Evolutionary conservation across 2,888 invertebrate species (phyloP).

Genomic region (Leptothorax acervorum): DNA sequence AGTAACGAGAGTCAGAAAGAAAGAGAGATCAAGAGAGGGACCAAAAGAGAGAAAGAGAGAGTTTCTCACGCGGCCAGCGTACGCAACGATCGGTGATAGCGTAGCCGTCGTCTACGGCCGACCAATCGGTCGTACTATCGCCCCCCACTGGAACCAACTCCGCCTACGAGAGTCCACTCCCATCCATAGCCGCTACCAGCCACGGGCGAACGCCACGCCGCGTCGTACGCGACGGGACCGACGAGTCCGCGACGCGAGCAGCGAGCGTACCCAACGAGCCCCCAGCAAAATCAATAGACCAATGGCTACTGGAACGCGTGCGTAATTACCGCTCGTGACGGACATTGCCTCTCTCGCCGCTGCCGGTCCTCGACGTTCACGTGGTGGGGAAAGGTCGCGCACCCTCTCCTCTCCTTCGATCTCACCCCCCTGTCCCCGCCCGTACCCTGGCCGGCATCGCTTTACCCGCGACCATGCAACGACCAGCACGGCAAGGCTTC

Average conservation of each 20-base stretch:
- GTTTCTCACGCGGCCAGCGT: conserved; percentile 1
- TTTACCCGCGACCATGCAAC: conserved; percentile 41
- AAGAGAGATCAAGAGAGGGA: background rate
- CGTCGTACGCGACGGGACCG: conserved; percentile 44
- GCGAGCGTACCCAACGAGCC: conserved; percentile 52
- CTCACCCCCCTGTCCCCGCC: background rate
- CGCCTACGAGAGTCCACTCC: conserved; percentile 26
- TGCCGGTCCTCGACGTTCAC: conserved; percentile 17
- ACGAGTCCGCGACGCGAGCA: conserved; percentile 54
- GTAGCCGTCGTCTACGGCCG: conserved; percentile 19
- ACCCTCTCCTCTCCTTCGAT: conserved; percentile 56
- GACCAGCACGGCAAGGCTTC: conserved; percentile 69
- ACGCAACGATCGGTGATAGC: conserved; percentile 52
- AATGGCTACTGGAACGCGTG: conserved; percentile 83
- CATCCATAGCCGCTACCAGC: conserved; percentile 26
- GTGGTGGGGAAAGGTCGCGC: conserved; percentile 59
- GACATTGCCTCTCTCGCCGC: conserved; percentile 75
- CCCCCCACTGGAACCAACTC: conserved; percentile 56
- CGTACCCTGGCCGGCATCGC: conserved; percentile 10
- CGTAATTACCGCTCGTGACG: conserved; percentile 78
- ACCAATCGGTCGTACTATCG: conserved; percentile 40
- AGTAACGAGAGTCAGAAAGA: conserved; percentile 13
- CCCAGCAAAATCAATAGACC: conserved; percentile 82
- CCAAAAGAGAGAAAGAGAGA: conserved; percentile 2
- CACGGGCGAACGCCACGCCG: conserved; percentile 28